Evolutionary conservation across 2,113 vertebrate genomes (phyloP), one percentile per base, ranked within the genome.

Genomic region (Hippopotamus amphibius): DNA sequence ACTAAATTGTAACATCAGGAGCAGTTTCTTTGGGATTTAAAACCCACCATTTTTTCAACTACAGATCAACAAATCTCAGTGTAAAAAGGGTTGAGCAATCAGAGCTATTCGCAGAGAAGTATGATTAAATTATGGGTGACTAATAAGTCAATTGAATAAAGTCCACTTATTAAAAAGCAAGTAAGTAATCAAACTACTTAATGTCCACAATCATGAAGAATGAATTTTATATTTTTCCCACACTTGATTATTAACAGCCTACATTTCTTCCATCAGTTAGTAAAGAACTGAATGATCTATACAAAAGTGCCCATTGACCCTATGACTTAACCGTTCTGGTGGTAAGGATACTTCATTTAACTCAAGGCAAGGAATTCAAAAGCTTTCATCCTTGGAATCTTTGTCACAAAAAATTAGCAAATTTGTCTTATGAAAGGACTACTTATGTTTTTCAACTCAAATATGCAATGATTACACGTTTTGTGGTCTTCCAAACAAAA

Each of bases 1-100:
- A 97, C 30, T 79, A 96, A 93, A 90, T 6, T 96, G 26, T 80
- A 72, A 13, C 89, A 69, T 93, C 80, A 50, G 11, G 61, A 98
- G 89, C 97, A 88, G 81, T 93, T 98, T 98, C 97, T 92, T 95
- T 90, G 80, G 33, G 93, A 92, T 80, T 96, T 97, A 97, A 97
- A 98, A 98, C 87, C 46, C 90, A 98, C 95, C 92, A 97, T 66
- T 95, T 46, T 89, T 43, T 97, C 93, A 96, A 96, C 66, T 83
- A 96, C 33, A 97, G 93, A 98, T 96, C 95, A 83, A 97, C 79
- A 88, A 89, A 95, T 37, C 82, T 97, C 90, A 91, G 28, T 93
- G 53, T 33, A 97, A 72, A 97, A 97, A 88, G 86, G 98, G 21
- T 77, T 94, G 89, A 59, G 50, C 65, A 97, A 98, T 88, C 93